Evolutionary conservation across 2,113 vertebrate species (phyloP).

Genomic region (Ovis aries): DNA sequence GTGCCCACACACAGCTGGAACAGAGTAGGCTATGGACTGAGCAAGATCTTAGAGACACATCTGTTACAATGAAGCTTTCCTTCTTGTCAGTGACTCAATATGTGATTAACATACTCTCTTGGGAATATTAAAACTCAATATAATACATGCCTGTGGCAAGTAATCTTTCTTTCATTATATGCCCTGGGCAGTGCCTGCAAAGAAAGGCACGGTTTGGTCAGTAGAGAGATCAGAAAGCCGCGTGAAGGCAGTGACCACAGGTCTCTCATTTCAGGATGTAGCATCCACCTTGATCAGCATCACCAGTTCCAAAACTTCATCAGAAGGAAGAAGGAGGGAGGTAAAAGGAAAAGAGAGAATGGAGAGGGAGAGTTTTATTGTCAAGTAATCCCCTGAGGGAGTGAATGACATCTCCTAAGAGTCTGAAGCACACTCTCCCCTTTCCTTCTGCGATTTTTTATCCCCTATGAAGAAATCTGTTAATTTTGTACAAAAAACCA

Average conservation of each 20-base stretch:
- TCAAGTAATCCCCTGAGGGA: neutral
- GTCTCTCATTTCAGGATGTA: neutral
- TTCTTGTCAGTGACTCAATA: neutral
- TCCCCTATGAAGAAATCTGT: conserved; percentile 14
- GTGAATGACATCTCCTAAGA: neutral
- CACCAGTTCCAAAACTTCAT: neutral
- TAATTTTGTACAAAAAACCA: conserved; percentile 37
- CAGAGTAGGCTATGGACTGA: neutral
- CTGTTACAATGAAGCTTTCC: neutral
- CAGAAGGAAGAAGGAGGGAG: neutral
- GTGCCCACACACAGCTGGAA: neutral
- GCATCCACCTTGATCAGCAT: neutral
- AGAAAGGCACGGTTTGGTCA: neutral
- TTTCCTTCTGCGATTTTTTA: neutral
- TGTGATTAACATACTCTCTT: neutral
- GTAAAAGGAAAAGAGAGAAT: neutral
- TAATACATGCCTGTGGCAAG: neutral
- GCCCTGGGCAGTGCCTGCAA: neutral
- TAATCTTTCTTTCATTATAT: neutral
- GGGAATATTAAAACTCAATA: conserved; percentile 27
- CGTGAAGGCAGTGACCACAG: neutral
- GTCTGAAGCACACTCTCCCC: neutral
- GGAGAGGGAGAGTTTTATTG: conserved; percentile 13
- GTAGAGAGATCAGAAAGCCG: neutral
- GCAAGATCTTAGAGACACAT: neutral